Percentiles rank a stretch among this genome's conserved stretches.
These are phyloP conservation scores for Phortica variegata DNA, from an alignment of 1,140 invertebrate genomes.

Conservation along the genomic window DNA sequence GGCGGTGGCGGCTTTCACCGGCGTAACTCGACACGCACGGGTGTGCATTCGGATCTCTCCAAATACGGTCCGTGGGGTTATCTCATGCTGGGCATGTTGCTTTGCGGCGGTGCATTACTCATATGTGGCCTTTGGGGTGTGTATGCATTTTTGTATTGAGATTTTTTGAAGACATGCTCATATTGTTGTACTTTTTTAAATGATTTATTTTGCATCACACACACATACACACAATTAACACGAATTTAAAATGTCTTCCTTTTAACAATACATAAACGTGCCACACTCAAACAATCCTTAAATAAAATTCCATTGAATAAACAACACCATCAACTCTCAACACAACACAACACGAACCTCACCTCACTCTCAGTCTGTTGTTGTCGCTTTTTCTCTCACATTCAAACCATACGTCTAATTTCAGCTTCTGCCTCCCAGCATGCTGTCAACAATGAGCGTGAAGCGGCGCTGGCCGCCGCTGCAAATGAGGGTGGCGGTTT, in stretches of 20 bases:
- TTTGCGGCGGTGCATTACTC: constrained; percentile 65
- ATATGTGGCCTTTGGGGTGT: constrained; percentile 66
- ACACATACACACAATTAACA: constrained; percentile 9
- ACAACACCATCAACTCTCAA: constrained; percentile 1
- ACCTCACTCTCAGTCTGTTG: constrained; percentile 39
- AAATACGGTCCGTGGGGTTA: constrained; percentile 69
- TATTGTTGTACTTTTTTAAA: constrained; percentile 4
- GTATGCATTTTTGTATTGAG: constrained; percentile 30
- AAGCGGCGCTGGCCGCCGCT: constrained; percentile 43
- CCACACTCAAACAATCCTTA: not conserved
- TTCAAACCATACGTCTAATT: constrained; percentile 55
- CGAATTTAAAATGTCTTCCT: not conserved
- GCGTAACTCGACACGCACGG: constrained; percentile 42
- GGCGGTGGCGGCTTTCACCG: constrained; percentile 33
- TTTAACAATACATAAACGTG: not conserved
- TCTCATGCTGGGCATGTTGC: constrained; percentile 65
- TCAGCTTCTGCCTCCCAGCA: constrained; percentile 53
- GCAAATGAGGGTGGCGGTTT: constrained; percentile 24
- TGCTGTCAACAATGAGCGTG: constrained; percentile 50
- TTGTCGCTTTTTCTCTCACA: constrained; percentile 55
- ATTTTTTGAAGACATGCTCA: constrained; percentile 11
- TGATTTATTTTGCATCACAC: constrained; percentile 8
- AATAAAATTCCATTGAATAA: not conserved
- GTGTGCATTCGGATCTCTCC: constrained; percentile 58
- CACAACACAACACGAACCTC: too few relatives aligned